Percentiles rank a stretch among this genome's conserved stretches.
Evolutionary conservation across 1,140 invertebrate genomes (phyloP).

Genomic region (Drosophila watanabei): DNA sequence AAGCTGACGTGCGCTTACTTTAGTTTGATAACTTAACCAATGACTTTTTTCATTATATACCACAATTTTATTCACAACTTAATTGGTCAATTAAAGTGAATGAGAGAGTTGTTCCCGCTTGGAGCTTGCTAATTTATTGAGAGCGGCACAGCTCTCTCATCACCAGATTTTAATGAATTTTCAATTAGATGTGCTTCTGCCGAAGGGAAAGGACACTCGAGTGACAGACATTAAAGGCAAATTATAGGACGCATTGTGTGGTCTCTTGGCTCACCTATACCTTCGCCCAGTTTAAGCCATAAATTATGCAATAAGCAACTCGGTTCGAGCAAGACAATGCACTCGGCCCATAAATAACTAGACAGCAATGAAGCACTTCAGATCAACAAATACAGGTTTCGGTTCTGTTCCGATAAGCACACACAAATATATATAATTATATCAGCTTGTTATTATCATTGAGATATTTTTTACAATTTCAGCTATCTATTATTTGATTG

Average conservation of each 20-base stretch:
- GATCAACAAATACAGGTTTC: background rate
- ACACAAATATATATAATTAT: background rate
- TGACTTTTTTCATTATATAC: conserved; percentile 25
- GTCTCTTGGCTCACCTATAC: conserved; percentile 2
- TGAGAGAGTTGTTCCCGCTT: conserved; percentile 2
- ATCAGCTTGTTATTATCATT: background rate
- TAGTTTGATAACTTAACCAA: conserved; percentile 17
- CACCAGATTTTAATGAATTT: conserved; percentile 15
- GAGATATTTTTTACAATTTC: background rate
- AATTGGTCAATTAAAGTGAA: conserved; percentile 34
- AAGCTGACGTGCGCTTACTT: conserved; percentile 26
- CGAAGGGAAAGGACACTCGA: conserved; percentile 10
- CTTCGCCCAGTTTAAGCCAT: conserved; percentile 10
- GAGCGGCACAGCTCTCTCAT: background rate
- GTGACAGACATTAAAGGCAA: conserved; percentile 22
- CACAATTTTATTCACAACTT: conserved; percentile 7
- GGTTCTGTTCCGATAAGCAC: conserved; percentile 13
- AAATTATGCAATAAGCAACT: conserved; percentile 37
- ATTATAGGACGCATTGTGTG: conserved; percentile 1
- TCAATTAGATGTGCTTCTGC: conserved; percentile 11
- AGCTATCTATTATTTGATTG: background rate
- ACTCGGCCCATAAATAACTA: conserved; percentile 20
- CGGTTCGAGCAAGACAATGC: background rate
- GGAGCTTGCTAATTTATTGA: conserved; percentile 1
- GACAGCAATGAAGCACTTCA: conserved; percentile 8